A percentile compares a stretch with the other conserved stretches of the same genome.
phyloP scores from a whole-genome alignment of 2,888 invertebrate genomes.

The Pyrrhosoma nymphula region DNA sequence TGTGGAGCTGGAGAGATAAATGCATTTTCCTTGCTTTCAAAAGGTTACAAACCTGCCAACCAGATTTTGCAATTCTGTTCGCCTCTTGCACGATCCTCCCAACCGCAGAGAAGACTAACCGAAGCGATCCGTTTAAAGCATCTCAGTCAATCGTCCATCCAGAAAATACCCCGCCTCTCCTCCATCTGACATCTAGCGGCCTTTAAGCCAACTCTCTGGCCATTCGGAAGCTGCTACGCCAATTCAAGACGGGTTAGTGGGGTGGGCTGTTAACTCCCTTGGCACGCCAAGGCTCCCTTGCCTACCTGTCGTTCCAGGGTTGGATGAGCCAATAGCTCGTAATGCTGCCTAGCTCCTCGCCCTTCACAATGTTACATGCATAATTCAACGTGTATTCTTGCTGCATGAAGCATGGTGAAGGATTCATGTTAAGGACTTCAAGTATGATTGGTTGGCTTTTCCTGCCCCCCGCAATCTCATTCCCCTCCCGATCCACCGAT shows the following conservation, averaged over 20 bases:
- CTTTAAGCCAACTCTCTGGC: slow-evolving; percentile 3
- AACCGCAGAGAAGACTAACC: not conserved
- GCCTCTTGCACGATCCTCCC: not conserved
- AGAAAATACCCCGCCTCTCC: not conserved
- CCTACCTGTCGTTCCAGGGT: not conserved
- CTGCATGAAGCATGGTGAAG: not conserved
- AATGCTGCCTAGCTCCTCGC: too few species aligned
- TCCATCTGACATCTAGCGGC: not conserved
- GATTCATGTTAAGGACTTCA: not conserved
- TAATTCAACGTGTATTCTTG: not conserved
- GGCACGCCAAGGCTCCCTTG: not conserved
- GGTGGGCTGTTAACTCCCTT: not conserved
- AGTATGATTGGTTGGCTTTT: not conserved
- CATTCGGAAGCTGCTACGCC: not conserved
- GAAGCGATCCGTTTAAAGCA: not conserved
- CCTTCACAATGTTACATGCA: too few species aligned
- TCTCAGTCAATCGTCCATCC: not conserved
- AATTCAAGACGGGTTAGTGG: not conserved
- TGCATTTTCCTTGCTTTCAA: too few species aligned
- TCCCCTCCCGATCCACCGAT: not conserved
- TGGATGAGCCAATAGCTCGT: not conserved
- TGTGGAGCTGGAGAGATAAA: too few species aligned
- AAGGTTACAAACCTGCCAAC: too few species aligned
- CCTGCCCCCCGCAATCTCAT: too few species aligned
- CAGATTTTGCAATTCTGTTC: not conserved